phyloP scores from a whole-genome alignment of 2,888 invertebrate species.

The Plebejus anna region DNA sequence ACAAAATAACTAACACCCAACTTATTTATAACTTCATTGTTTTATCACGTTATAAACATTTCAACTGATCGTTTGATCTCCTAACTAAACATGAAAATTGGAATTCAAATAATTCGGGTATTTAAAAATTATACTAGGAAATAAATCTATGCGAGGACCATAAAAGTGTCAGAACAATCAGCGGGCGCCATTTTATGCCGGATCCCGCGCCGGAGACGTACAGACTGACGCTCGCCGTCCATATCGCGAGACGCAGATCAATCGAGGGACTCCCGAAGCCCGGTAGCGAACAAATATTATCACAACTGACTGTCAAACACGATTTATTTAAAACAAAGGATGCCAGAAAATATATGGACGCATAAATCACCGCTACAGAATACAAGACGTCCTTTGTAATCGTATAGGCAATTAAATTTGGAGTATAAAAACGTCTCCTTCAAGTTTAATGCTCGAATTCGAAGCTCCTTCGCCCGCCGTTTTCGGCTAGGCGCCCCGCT shows the following conservation, averaged over 20 bases:
- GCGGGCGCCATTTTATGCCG: constrained; percentile 9
- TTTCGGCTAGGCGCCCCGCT: constrained; percentile 52
- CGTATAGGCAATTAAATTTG: constrained; percentile 72
- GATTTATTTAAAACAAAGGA: constrained; percentile 39
- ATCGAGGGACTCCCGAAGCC: constrained; percentile 38
- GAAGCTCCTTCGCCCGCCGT: constrained; percentile 45
- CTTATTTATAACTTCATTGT: constrained; percentile 2
- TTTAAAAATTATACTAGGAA: constrained; percentile 7
- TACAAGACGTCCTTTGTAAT: constrained; percentile 78
- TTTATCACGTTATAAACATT: constrained; percentile 7
- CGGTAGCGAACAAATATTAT: constrained; percentile 65
- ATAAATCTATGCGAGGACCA: constrained; percentile 21
- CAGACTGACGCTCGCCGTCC: background rate
- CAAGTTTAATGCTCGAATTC: constrained; percentile 37
- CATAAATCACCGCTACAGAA: constrained; percentile 72
- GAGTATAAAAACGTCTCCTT: constrained; percentile 60
- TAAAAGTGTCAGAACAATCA: constrained; percentile 24
- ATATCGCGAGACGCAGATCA: constrained; percentile 11
- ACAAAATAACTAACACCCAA: background rate
- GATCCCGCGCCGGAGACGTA: background rate
- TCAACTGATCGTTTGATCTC: constrained; percentile 13
- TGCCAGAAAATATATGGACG: constrained; percentile 44
- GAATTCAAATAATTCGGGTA: constrained; percentile 17
- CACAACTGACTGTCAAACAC: constrained; percentile 48
- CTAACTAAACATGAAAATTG: background rate